These are phyloP conservation scores for Gallinago nigripennis DNA, from an alignment of 2,797 vertebrate species.

Conservation along the genomic window DNA sequence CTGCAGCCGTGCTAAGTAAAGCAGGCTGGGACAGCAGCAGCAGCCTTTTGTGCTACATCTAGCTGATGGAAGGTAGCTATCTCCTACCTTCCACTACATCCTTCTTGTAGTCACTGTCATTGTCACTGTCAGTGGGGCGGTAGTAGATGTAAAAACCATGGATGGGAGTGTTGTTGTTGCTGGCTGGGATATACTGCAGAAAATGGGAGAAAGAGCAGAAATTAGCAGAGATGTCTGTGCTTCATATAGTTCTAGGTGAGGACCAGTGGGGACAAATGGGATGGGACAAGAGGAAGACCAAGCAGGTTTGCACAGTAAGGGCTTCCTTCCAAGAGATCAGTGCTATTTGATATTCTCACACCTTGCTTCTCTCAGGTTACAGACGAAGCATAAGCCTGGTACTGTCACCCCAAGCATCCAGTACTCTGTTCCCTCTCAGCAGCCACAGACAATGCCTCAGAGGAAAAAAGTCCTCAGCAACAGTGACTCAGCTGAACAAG, in stretches of 20 bases:
- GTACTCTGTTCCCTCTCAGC: not conserved
- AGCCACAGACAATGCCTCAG: not conserved
- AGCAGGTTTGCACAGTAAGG: not conserved
- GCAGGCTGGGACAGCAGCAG: not conserved
- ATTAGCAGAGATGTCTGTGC: not conserved
- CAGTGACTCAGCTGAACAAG: not conserved
- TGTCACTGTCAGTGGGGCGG: constrained; percentile 97
- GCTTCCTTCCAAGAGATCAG: not conserved
- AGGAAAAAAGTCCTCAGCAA: not conserved
- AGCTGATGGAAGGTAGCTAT: not conserved
- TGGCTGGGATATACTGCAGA: constrained; percentile 88
- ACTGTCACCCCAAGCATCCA: not conserved
- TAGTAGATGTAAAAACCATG: constrained; percentile 98
- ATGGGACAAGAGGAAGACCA: not conserved
- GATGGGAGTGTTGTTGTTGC: constrained; percentile 96
- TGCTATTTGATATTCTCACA: not conserved
- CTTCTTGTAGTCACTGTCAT: constrained; percentile 98
- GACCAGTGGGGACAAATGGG: not conserved
- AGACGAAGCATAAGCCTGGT: not conserved
- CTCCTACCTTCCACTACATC: constrained; percentile 91
- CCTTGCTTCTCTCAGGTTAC: not conserved
- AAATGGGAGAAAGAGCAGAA: constrained; percentile 1
- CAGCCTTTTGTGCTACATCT: not conserved
- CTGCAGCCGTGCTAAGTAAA: not conserved
- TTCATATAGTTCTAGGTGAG: not conserved